Evolutionary conservation across 2,797 vertebrate genomes (phyloP), one percentile per base, ranked within the genome.

Genomic region (Borostomias antarcticus): DNA sequence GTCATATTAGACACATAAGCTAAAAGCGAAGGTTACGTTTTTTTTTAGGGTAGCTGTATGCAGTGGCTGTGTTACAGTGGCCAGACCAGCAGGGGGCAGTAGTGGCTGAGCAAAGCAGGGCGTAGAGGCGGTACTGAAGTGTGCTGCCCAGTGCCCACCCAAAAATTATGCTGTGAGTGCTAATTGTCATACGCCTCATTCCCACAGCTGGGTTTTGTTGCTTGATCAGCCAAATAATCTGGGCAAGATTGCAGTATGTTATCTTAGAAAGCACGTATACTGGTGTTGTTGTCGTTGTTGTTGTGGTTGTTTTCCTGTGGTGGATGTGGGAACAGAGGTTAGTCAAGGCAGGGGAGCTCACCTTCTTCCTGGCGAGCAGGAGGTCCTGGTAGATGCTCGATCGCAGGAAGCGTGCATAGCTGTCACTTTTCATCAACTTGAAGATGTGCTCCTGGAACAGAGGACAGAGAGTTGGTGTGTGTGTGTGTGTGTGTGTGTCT

Each of bases 381-480:
- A 98, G 91, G 88, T 98, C 96, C 89, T 98, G 96, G 89, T 98
- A 98, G 82, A 93, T 93, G 50, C 89, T 96, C 2, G 96, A 98
- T 79, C 96, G 94, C 84, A 98, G 92, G 89, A 97, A 98, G 78
- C 96, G 95, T 51, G 96, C 94, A 28, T 98, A 98, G 92, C 96
- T 98, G 93, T 98, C 96, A 85, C 96, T 98, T 91, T 96, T 98
- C 96, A 98, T 98, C 83, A 98, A 88, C 88, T 97, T 96, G 88
- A 96, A 98, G 89, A 98, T 98, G 90, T 98, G 96, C 82, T 97
- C 95, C 96, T 98, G 91, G 72, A 89, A 82, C 1, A 77, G 63
- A 80, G 29, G 67, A 19, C 54, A 37, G 30, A 37, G 52, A 13
- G 58, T 19, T 32, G 13, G 48, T 21, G 51, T 33, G 62, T 29